Percentiles rank a stretch among this genome's conserved stretches.
Evolutionary conservation across 2,797 vertebrate genomes (phyloP).

Genomic region (Sarcophilus harrisii): DNA sequence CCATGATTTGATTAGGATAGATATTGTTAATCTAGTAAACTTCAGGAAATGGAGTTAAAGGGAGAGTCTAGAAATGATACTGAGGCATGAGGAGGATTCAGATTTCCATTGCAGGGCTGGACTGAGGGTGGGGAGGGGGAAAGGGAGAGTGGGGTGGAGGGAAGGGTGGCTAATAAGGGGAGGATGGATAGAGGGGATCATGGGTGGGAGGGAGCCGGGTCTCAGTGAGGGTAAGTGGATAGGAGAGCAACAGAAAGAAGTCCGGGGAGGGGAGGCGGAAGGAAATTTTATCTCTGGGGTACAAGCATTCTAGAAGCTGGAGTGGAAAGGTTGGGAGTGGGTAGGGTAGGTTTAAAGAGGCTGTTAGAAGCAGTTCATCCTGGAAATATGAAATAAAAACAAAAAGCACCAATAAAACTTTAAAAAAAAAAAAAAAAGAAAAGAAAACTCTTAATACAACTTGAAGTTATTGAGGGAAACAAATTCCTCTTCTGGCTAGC

Average conservation of each 20-base stretch:
- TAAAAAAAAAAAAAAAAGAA: neutral
- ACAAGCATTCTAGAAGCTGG: too few species aligned
- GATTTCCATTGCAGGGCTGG: neutral
- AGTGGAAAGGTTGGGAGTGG: neutral
- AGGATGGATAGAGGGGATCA: neutral
- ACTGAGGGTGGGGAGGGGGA: neutral
- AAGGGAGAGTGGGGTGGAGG: neutral
- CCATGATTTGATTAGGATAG: neutral
- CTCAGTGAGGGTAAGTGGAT: neutral
- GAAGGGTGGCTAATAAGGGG: neutral
- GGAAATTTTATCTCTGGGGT: too few species aligned
- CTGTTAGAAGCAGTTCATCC: neutral
- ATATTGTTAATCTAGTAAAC: neutral
- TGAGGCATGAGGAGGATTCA: neutral
- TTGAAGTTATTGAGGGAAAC: neutral
- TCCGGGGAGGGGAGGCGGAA: neutral
- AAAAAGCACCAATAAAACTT: neutral
- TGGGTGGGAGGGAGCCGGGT: neutral
- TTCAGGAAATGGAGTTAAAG: neutral
- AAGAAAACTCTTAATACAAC: neutral
- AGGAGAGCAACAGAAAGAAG: neutral
- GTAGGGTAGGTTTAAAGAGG: neutral
- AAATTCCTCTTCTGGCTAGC: neutral
- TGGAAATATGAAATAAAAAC: neutral
- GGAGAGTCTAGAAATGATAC: neutral